Conservation (phyloP, 1,140 invertebrate species). For the Drosophila ficusphila region DNA sequence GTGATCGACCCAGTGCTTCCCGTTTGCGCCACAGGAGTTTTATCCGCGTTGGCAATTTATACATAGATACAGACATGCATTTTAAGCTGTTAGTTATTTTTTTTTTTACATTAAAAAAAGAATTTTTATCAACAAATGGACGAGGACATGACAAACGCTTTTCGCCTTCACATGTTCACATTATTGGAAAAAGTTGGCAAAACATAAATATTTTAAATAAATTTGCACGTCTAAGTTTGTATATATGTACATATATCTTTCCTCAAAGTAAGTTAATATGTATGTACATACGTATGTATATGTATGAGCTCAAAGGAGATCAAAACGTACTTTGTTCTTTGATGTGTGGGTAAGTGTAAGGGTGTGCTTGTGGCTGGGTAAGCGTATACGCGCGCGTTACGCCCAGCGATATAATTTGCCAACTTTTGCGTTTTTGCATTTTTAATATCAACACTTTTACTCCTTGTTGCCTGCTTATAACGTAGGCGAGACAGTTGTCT, state of each 20-base stretch:
- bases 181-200: not conserved
- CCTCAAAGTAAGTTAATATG: too few species aligned
- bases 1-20: slow-evolving; percentile 14
- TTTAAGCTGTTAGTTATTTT: too few species aligned
- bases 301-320: not conserved
- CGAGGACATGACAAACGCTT: not conserved
- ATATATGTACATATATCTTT: not conserved
- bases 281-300: slow-evolving; percentile 2
- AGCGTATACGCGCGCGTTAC: slow-evolving; percentile 28
- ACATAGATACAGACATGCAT: too few species aligned
- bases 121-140: too few species aligned
- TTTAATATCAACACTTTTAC: slow-evolving; percentile 79
- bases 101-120: too few species aligned
- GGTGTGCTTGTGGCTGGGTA: not conserved
- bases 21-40: not conserved
- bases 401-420: slow-evolving; percentile 67
- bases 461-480: slow-evolving; percentile 53
- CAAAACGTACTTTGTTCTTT: slow-evolving; percentile 1
- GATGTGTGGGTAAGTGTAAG: not conserved
- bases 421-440: slow-evolving; percentile 70
- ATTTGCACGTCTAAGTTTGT: not conserved
- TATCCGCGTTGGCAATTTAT: too few species aligned
- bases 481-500: slow-evolving; percentile 69
- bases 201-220: not conserved
- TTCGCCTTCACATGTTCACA: not conserved